phyloP scores from a whole-genome alignment of 2,113 vertebrate species.

The Spilogale gracilis region DNA sequence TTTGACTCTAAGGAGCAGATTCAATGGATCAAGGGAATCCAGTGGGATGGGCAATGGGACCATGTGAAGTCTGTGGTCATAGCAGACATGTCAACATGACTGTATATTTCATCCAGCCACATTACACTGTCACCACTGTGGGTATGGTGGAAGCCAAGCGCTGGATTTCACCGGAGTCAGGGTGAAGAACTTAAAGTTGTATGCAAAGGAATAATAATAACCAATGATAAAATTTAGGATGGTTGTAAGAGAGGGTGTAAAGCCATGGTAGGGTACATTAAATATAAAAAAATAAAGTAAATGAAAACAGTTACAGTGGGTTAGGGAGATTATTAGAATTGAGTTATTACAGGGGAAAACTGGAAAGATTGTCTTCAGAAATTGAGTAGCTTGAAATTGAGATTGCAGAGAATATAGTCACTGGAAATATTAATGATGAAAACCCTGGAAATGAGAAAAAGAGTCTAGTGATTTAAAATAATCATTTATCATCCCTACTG shows the following conservation, averaged over 20 bases:
- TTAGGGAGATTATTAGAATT: not conserved
- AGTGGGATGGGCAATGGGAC: fast-evolving
- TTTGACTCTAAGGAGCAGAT: not conserved
- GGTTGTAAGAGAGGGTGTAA: not conserved
- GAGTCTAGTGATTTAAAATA: not conserved
- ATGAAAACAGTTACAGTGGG: not conserved
- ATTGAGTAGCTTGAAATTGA: not conserved
- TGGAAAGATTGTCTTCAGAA: not conserved
- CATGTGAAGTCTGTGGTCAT: not conserved
- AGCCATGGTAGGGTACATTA: not conserved
- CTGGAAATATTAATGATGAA: not conserved
- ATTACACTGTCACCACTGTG: fast-evolving
- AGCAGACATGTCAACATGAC: fast-evolving
- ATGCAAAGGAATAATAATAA: not conserved
- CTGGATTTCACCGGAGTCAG: not conserved
- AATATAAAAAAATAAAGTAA: not conserved
- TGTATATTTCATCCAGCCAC: not conserved
- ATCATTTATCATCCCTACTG: not conserved
- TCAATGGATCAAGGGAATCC: not conserved
- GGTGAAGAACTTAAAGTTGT: not conserved
- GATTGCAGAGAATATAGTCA: not conserved
- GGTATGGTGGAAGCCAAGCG: not conserved
- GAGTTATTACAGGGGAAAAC: not conserved
- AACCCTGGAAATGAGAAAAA: not conserved
- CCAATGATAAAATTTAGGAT: not conserved